Evolutionary conservation across 2,888 invertebrate genomes (phyloP), one percentile per base, ranked within the genome.

Genomic region (Drosophila anceps): DNA sequence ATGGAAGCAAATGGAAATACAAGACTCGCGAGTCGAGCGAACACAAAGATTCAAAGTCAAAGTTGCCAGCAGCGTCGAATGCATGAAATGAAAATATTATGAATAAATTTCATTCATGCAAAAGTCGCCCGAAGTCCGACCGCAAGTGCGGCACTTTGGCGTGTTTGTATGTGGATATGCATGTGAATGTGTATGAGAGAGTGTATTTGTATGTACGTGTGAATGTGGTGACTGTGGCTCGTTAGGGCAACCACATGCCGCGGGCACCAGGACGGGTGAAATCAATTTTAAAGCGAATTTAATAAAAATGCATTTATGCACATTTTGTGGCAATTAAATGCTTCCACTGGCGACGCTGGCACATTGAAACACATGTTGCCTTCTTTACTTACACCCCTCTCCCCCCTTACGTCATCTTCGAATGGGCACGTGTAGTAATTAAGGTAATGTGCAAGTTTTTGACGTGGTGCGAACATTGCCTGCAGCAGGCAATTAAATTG

Each of bases 51-150:
- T 84, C 82, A 82, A 82, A 87, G 89, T 87, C 84, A 82, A 80
- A 82, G 82, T 82, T 78, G 72, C 64, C 64, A 58, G 66, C 63
- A 70, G 79, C 60, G 50, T n/a, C 46, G 37, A 73, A 53, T 46
- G 51, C 55, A 59, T 18, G 18, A 62, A 73, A 81, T 67, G 74
- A 62, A 67, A 63, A 69, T 61, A 69, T 80, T 70, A 86, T 89
- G 86, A 86, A 86, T 86, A 70, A 89, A 84, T 79, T 74, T 73
- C 86, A 86, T 86, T 86, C 82, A 86, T 89, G 73, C 73, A 73
- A 76, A 71, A 82, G 78, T 66, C 88, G 54, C 43, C 65, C 72
- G 46, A 69, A 68, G 57, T 48, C 59, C 55, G 43, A 76, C 72
- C 80, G 54, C 79, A 80, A 80, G 62, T 76, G 76, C 58, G 66